Evolutionary conservation across 2,888 invertebrate genomes (phyloP), one percentile per base, ranked within the genome.

Genomic region (Serrognathus titanus): DNA sequence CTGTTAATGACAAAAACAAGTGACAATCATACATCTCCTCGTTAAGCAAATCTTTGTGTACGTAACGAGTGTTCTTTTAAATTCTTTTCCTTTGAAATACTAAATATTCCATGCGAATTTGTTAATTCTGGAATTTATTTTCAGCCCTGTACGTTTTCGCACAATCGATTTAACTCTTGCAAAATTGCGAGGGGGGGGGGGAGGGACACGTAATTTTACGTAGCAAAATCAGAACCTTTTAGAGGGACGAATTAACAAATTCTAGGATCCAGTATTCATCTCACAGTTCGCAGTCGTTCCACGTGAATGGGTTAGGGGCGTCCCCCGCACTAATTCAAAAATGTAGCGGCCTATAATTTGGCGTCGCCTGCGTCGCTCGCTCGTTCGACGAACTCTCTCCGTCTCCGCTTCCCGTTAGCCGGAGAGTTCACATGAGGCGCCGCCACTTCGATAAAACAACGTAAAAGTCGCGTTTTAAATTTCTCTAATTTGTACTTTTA

Each of bases 281-380:
- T 66, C 70, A 69, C 71, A 70, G 63, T 63, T 66, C 61, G 58
- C 59, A 63, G 62, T 64, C 67, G 61, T 71, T 71, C 67, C 67
- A 61, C 70, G 61, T 62, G 67, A 68, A 66, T 67, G 67, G 57
- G 48, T 54, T 47, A 5, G 35, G 55, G 55, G 52, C 50, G 57
- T 56, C 53, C 56, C n/a, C 58, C 58, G 47, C 56, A 20, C 47
- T 47, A 56, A 51, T 56, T 56, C 51, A 56, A 56, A 56, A 56
- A 56, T 51, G 39, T 47, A 53, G 31, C 54, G 52, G 53, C 55
- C 61, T 61, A 61, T 61, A 61, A 61, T 61, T 61, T 61, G 48
- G 51, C 59, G 57, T 46, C 57, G 56, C 48, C 54, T 49, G 45
- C 58, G 55, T 20, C 48, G 48, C 10, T 16, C 16, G 16, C 6